A percentile compares a stretch with the other conserved stretches of the same genome.
phyloP scores from a whole-genome alignment of 2,888 invertebrate species.

The Pseudolycoriella hygida region DNA sequence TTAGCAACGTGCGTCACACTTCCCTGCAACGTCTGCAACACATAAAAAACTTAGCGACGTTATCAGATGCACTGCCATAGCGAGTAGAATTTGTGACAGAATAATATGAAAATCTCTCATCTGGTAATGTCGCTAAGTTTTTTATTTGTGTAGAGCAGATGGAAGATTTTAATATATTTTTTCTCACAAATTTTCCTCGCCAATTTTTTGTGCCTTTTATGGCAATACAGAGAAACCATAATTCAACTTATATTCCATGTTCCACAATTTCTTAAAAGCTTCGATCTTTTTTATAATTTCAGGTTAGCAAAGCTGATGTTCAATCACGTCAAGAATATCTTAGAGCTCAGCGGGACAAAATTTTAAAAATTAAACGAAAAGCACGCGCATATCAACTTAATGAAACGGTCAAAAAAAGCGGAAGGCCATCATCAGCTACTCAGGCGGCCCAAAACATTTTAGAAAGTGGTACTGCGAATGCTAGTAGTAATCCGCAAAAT shows the following conservation, averaged over 20 bases:
- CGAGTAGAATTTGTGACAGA: no score
- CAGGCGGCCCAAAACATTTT: slow-evolving; percentile 38
- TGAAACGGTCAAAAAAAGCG: slow-evolving; percentile 35
- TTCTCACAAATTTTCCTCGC: no score
- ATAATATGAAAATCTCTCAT: no score
- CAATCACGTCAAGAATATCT: slow-evolving; percentile 69
- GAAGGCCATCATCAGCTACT: slow-evolving; percentile 50
- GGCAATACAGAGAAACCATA: no score
- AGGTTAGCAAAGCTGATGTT: slow-evolving; percentile 42
- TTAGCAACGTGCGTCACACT: no score
- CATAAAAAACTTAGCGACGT: no score
- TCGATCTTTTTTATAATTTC: neutral
- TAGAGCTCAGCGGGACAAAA: slow-evolving; percentile 75
- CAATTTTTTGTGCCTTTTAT: no score
- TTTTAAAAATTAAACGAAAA: slow-evolving; percentile 75
- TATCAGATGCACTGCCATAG: no score
- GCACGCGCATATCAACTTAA: slow-evolving; percentile 66
- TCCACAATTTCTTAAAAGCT: slow-evolving; percentile 8
- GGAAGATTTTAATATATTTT: no score
- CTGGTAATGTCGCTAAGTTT: no score
- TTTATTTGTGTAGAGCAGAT: no score
- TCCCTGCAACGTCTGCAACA: no score
- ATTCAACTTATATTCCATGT: neutral
- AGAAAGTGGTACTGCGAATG: slow-evolving; percentile 6
- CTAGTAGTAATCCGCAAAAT: slow-evolving; percentile 15